Percentiles rank a stretch among this genome's conserved stretches.
phyloP scores from a whole-genome alignment of 2,113 vertebrate genomes.

The Notothenia rossii region DNA sequence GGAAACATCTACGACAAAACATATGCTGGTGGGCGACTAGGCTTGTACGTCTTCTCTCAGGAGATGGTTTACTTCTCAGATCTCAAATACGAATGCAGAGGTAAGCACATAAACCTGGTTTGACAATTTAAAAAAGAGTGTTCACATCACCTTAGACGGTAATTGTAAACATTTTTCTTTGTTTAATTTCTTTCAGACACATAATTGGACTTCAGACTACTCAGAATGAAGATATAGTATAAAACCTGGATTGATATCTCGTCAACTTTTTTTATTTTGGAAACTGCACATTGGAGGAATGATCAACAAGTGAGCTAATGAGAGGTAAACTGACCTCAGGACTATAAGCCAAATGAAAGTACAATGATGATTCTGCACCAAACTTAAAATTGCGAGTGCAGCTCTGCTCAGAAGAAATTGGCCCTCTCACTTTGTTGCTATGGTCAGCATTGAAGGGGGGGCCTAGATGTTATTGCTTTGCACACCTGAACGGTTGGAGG shows the following conservation, averaged over 20 bases:
- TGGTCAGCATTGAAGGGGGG: slow-evolving; percentile 61
- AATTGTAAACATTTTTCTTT: slow-evolving; percentile 33
- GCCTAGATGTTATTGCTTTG: slow-evolving; percentile 70
- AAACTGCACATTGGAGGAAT: slow-evolving; percentile 83
- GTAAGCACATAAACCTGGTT: slow-evolving; percentile 77
- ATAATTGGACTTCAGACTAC: slow-evolving; percentile 84
- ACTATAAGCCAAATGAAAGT: slow-evolving; percentile 74
- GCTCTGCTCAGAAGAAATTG: slow-evolving; percentile 69
- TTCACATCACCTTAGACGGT: background rate
- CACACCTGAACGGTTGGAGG: slow-evolving; percentile 74
- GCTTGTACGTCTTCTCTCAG: slow-evolving; percentile 98
- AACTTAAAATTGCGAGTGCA: slow-evolving; percentile 71
- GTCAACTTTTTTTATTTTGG: slow-evolving; percentile 84
- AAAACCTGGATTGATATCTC: slow-evolving; percentile 83
- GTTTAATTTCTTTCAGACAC: slow-evolving; percentile 86
- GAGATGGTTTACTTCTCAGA: slow-evolving; percentile 99
- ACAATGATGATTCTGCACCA: slow-evolving; percentile 68
- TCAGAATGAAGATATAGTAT: slow-evolving; percentile 63
- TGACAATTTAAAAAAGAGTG: background rate
- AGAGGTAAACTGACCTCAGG: slow-evolving; percentile 80
- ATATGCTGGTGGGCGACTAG: slow-evolving; percentile 95
- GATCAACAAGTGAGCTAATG: slow-evolving; percentile 83
- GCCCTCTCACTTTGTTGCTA: slow-evolving; percentile 63
- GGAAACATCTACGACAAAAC: slow-evolving; percentile 97
- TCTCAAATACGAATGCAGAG: slow-evolving; percentile 98